Conservation (phyloP, 1,140 invertebrate genomes). For the Monochamus saltuarius region DNA sequence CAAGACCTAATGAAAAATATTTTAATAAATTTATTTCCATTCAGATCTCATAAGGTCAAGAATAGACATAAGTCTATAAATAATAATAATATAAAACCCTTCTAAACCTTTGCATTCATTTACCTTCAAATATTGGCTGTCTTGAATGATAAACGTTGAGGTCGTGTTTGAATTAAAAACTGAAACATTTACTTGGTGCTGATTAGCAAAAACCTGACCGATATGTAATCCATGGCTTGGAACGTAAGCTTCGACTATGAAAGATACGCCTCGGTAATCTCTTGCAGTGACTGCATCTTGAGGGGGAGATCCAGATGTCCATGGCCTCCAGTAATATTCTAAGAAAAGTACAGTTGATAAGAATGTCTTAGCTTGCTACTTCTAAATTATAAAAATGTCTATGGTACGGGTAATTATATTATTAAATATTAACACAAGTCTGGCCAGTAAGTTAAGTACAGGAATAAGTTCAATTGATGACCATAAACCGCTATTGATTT, state of each 20-base stretch:
- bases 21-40: not conserved
- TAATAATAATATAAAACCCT: no score
- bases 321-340: conserved; percentile 6
- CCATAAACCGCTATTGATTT: no score
- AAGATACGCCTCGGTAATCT: not conserved
- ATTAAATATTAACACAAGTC: no score
- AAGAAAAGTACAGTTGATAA: not conserved
- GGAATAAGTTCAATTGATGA: no score
- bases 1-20: not conserved
- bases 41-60: no score
- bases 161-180: not conserved
- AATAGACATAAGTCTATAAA: no score
- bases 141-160: not conserved
- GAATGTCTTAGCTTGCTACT: no score
- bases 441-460: no score
- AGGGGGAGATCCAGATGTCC: not conserved
- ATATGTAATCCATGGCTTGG: not conserved
- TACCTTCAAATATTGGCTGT: not conserved
- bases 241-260: not conserved
- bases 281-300: not conserved
- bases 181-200: conserved; percentile 3
- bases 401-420: no score
- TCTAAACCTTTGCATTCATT: no score
- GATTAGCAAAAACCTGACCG: not conserved
- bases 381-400: no score